These are phyloP conservation scores for Tetragonula clypearis DNA, from an alignment of 1,140 invertebrate genomes.

Conservation along the genomic window DNA sequence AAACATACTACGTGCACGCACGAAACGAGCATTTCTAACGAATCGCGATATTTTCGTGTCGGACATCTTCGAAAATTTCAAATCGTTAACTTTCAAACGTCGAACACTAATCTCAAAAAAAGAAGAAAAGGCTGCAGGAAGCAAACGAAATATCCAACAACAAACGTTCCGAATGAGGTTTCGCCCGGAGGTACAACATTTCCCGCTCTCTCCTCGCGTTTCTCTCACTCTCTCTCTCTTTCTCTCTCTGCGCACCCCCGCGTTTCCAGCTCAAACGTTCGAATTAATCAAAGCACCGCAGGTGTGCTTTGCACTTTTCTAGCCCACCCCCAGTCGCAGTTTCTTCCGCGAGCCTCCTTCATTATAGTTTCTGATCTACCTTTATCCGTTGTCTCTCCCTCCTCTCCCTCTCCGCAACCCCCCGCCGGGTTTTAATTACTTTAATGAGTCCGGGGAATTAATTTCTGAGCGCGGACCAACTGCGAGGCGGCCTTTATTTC, in stretches of 20 bases:
- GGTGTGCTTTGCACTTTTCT: constrained; percentile 20
- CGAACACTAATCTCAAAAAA: too few species aligned
- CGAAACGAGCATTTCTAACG: too few species aligned
- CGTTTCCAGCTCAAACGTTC: too few species aligned
- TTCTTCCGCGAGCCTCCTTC: constrained; percentile 33
- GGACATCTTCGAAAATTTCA: too few species aligned
- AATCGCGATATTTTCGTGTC: too few species aligned
- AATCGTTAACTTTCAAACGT: too few species aligned
- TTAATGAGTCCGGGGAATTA: constrained; percentile 52
- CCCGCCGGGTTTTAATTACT: constrained; percentile 59
- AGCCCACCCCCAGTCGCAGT: background rate
- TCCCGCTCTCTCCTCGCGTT: background rate
- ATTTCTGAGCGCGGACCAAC: constrained; percentile 31
- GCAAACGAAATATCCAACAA: background rate
- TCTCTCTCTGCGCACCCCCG: background rate
- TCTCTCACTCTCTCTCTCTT: background rate
- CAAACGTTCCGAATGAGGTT: background rate
- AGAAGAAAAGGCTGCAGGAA: background rate
- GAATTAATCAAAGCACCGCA: constrained; percentile 19
- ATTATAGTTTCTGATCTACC: constrained; percentile 64
- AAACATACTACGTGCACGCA: too few species aligned
- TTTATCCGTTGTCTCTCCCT: constrained; percentile 22
- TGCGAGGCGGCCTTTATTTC: constrained; percentile 41
- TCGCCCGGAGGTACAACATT: background rate
- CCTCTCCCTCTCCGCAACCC: background rate